A percentile compares a stretch with the other conserved stretches of the same genome.
These are phyloP conservation scores for Nothobranchius furzeri DNA, from an alignment of 2,113 vertebrate genomes.

Conservation along the genomic window DNA sequence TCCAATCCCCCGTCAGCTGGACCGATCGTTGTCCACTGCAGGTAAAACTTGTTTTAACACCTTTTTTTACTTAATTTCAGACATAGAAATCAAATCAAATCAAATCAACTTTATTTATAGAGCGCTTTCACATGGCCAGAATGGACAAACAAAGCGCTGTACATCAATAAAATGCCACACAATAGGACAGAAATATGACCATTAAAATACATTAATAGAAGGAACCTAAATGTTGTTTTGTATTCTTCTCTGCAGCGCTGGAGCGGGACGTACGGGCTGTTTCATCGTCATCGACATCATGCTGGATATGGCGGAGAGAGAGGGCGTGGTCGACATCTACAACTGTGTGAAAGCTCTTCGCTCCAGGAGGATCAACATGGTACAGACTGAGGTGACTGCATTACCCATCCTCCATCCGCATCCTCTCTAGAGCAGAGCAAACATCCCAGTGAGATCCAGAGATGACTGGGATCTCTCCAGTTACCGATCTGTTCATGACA, in stretches of 20 bases:
- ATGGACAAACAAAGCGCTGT: too few species aligned
- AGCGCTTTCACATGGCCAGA: too few species aligned
- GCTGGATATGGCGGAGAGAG: constrained; percentile 98
- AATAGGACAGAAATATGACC: too few species aligned
- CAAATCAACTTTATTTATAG: too few species aligned
- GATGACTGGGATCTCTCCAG: constrained; percentile 12
- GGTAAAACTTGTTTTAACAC: constrained; percentile 75
- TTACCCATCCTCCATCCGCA: constrained; percentile 78
- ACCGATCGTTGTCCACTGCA: constrained; percentile 98
- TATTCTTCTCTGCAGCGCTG: constrained; percentile 81
- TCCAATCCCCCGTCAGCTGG: constrained; percentile 97
- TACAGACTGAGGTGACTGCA: constrained; percentile 95
- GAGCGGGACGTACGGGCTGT: constrained; percentile 95
- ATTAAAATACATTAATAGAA: too few species aligned
- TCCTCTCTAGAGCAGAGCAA: constrained; percentile 46
- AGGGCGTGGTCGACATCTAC: constrained; percentile 99
- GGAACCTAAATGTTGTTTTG: background rate
- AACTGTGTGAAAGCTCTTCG: constrained; percentile 98
- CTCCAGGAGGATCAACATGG: constrained; percentile 98
- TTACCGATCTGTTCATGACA: background rate
- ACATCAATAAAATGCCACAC: too few species aligned
- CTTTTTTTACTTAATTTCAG: background rate
- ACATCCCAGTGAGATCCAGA: constrained; percentile 22
- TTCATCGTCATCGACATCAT: constrained; percentile 99
- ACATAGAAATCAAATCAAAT: too few species aligned